Evolutionary conservation across 2,113 vertebrate genomes (phyloP).

Genomic region (Notothenia coriiceps): DNA sequence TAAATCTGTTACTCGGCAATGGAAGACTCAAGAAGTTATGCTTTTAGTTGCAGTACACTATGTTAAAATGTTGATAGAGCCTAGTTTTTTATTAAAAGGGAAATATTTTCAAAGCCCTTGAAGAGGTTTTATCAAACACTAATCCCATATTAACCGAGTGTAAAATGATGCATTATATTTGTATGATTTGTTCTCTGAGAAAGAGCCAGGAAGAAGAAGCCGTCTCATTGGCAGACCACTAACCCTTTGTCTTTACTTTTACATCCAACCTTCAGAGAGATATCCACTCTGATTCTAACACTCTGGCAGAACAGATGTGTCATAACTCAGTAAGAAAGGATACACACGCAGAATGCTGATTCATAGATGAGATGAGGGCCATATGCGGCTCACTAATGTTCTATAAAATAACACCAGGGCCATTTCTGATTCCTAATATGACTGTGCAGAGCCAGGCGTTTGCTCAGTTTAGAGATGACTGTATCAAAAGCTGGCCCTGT

Average conservation of each 20-base stretch:
- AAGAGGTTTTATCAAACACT: constrained; percentile 7
- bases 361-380: constrained; percentile 7
- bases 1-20: constrained; percentile 28
- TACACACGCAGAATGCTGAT: constrained; percentile 1
- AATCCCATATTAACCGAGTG: constrained; percentile 16
- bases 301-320: constrained; percentile 39
- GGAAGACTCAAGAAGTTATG: background rate
- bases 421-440: background rate
- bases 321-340: constrained; percentile 28
- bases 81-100: constrained; percentile 5
- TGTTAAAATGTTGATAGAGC: constrained; percentile 3
- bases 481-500: background rate
- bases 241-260: background rate
- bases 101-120: constrained; percentile 2
- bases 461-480: background rate
- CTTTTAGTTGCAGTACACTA: constrained; percentile 19
- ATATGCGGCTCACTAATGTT: background rate
- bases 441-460: background rate
- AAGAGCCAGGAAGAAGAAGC: constrained; percentile 3
- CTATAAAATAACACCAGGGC: background rate
- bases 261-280: background rate
- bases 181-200: background rate
- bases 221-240: background rate
- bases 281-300: background rate
- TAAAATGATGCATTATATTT: constrained; percentile 2